Base-by-base conservation (phyloP, 2,113 vertebrate species). In the Forbesichthys agassizii region DNA sequence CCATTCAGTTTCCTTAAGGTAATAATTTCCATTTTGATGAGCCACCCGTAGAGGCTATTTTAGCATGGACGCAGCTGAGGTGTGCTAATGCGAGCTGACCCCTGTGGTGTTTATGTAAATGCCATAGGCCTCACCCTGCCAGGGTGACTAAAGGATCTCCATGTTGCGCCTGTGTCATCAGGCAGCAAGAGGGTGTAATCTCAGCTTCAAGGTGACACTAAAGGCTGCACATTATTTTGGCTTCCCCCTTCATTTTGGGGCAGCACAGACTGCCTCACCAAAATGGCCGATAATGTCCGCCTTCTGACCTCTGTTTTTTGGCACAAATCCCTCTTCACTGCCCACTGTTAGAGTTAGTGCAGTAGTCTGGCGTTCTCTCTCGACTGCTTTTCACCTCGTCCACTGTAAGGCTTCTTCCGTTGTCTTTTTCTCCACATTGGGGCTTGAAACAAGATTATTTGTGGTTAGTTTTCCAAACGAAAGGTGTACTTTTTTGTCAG, bases 121-220 rank as follows among this genome's bases (percentile, higher is more conserved):
- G 84, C 79, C 64, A 33, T 61, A 63, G 84, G 83, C 82, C 79
- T 79, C 64, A 78, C 77, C 81, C 78, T 74, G 82, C 81, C 62
- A 84, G 82, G 83, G 84, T 88, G 78, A 88, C 78, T 82, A 89
- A 92, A 91, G 82, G 82, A 89, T 89, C 83, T 88, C 77, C 76
- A 81, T 87, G 78, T 75, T 80, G 84, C 68, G 81, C 86, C 88
- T 86, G 72, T 86, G 86, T 90, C 88, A 70, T 89, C 84, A 84
- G 84, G 84, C 87, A 75, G 84, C 79, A 85, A 89, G 88, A 95
- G 94, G 97, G 96, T 99, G 97, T 99, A 97, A 99, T 98, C 96
- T 98, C 96, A 95, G 92, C 92, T 95, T 94, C 90, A 91, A 88
- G 91, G 91, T 93, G 90, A 92, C 92, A 80, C 90, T 91, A 92